phyloP scores from a whole-genome alignment of 2,797 vertebrate species.

The Poliocrania exsul region DNA sequence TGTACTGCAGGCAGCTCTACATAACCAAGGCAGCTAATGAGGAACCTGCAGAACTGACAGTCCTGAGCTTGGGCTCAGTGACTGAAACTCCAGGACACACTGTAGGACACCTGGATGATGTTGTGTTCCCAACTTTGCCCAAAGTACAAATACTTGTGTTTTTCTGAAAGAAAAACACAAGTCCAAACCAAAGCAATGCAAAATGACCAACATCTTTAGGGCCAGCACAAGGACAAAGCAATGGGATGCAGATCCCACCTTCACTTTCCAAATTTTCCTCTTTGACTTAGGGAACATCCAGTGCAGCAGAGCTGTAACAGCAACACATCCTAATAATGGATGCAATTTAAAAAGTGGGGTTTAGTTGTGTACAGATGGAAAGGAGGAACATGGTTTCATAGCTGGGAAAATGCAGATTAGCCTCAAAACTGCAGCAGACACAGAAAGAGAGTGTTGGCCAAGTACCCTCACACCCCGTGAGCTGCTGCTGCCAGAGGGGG shows the following conservation, averaged over 20 bases:
- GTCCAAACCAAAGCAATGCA: neutral
- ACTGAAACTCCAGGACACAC: neutral
- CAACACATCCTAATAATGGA: neutral
- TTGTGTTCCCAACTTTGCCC: neutral
- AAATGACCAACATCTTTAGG: neutral
- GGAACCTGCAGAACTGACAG: neutral
- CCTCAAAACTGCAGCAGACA: neutral
- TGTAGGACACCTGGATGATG: neutral
- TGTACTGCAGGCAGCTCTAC: neutral
- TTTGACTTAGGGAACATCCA: neutral
- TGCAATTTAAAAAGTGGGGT: neutral
- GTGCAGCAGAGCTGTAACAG: neutral
- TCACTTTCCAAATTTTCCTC: neutral
- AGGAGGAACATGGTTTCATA: neutral
- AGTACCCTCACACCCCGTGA: fast-evolving
- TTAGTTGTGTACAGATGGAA: neutral
- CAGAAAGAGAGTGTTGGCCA: neutral
- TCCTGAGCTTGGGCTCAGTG: neutral
- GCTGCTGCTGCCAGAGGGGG: neutral
- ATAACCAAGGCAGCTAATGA: neutral
- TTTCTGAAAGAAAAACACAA: neutral
- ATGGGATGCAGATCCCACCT: neutral
- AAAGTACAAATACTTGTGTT: neutral
- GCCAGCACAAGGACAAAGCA: neutral
- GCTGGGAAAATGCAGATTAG: neutral